Evolutionary conservation across 2,888 invertebrate species (phyloP).

Genomic region (Empis stercorea): DNA sequence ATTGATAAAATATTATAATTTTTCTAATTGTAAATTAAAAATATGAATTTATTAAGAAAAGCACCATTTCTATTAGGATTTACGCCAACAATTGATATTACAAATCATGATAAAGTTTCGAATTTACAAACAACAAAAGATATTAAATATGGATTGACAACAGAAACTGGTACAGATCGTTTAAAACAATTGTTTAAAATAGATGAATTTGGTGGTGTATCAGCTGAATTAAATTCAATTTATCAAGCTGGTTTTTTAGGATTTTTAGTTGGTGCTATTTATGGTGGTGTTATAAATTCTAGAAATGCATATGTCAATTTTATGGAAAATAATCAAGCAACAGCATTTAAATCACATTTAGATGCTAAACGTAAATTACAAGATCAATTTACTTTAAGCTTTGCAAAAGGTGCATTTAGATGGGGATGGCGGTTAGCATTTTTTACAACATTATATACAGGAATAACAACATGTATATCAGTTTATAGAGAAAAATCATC

Average conservation of each 20-base stretch:
- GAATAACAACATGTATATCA: conserved; percentile 47
- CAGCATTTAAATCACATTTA: conserved; percentile 48
- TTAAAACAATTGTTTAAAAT: conserved; percentile 28
- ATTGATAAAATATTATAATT: too few species aligned
- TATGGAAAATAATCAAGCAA: conserved; percentile 61
- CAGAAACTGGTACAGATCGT: conserved; percentile 31
- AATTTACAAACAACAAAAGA: too few species aligned
- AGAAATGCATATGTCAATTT: conserved; percentile 49
- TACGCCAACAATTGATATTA: too few species aligned
- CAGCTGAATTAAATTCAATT: conserved; percentile 47
- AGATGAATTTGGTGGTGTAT: conserved; percentile 47
- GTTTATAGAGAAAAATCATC: conserved; percentile 55
- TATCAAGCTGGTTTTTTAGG: conserved; percentile 47
- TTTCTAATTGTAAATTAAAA: too few species aligned
- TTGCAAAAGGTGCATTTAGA: conserved; percentile 56
- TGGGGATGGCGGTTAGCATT: conserved; percentile 56
- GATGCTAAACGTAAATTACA: conserved; percentile 63
- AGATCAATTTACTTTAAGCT: conserved; percentile 52
- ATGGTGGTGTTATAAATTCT: conserved; percentile 52
- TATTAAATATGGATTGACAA: background rate
- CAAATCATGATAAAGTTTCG: too few species aligned
- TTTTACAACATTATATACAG: conserved; percentile 55
- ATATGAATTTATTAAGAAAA: too few species aligned
- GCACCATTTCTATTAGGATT: too few species aligned
- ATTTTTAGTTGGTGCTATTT: conserved; percentile 46